phyloP scores from a whole-genome alignment of 2,888 invertebrate genomes.

The Epistrophe grossulariae region DNA sequence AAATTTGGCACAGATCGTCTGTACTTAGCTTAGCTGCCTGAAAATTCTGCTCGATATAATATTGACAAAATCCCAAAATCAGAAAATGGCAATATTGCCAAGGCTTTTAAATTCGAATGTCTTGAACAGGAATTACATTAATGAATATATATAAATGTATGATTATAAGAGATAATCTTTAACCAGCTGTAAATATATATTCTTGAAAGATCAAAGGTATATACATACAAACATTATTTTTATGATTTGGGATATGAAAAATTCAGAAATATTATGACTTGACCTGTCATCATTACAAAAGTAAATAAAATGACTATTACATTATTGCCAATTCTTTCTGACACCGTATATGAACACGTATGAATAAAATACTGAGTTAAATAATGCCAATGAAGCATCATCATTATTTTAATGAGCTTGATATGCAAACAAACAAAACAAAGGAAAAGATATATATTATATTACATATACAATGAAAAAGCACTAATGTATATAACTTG shows the following conservation, averaged over 20 bases:
- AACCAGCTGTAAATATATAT: background rate
- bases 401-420: background rate
- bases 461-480: slow-evolving; percentile 1
- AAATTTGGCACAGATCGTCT: too few species aligned
- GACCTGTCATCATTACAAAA: background rate
- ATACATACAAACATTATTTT: too few species aligned
- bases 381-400: slow-evolving; percentile 10
- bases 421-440: background rate
- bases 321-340: background rate
- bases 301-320: background rate
- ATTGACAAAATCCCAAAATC: too few species aligned
- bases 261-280: slow-evolving; percentile 11
- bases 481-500: background rate
- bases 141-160: too few species aligned
- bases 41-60: too few species aligned
- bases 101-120: too few species aligned
- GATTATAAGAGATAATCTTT: too few species aligned
- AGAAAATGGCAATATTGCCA: too few species aligned
- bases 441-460: background rate
- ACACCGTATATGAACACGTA: background rate
- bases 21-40: too few species aligned
- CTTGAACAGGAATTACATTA: too few species aligned
- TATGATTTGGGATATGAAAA: background rate
- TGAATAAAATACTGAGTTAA: background rate
- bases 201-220: background rate